Percentiles rank a stretch among this genome's conserved stretches.
phyloP scores from a whole-genome alignment of 2,888 invertebrate species.

The Mythimna lalbum region DNA sequence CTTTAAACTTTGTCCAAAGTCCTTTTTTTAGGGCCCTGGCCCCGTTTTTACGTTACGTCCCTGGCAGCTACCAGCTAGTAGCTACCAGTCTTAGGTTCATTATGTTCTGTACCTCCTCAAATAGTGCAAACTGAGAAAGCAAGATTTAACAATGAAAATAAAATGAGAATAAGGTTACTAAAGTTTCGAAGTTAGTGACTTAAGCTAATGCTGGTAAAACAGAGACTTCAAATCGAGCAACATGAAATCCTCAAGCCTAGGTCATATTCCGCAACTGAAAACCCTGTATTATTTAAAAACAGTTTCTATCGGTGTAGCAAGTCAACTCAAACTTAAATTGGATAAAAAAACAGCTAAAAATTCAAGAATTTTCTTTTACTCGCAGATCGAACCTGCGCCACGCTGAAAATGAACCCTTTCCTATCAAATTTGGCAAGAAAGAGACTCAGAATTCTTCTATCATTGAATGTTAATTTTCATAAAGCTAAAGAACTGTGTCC shows the following conservation, averaged over 20 bases:
- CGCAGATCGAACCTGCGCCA: conserved; percentile 45
- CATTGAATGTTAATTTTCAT: conserved; percentile 23
- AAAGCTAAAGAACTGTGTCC: conserved; percentile 21
- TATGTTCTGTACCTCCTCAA: neutral
- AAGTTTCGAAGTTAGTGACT: neutral
- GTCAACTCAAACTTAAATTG: neutral
- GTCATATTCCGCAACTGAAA: neutral
- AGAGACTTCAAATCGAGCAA: neutral
- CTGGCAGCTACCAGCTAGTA: no score
- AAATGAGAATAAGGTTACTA: neutral
- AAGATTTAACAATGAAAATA: neutral
- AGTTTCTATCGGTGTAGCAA: neutral
- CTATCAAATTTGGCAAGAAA: neutral
- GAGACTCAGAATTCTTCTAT: conserved; percentile 16
- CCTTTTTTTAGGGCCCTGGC: no score
- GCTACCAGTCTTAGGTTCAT: neutral
- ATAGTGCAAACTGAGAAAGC: neutral
- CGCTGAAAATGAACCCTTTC: conserved; percentile 17
- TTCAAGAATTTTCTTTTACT: conserved; percentile 53
- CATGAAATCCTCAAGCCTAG: neutral
- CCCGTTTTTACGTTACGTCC: no score
- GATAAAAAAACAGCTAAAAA: conserved; percentile 34
- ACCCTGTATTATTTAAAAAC: neutral
- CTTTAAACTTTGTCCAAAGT: no score
- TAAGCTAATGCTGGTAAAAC: neutral